Conservation (phyloP, 2,797 vertebrate species). For the Sebastes oblongus region DNA sequence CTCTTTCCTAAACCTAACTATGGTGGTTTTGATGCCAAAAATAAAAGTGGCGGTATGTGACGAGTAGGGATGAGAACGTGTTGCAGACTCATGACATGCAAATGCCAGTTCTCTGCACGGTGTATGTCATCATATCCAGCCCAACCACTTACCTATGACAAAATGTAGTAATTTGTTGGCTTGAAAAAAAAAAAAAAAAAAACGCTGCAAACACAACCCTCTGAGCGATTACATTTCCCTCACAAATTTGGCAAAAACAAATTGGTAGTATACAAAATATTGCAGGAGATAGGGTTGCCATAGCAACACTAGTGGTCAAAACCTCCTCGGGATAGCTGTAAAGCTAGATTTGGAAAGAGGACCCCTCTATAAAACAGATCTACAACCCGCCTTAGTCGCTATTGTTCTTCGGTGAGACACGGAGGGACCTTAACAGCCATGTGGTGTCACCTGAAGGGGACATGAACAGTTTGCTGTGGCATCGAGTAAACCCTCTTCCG, state of each 20-base stretch:
- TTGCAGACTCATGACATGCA: not conserved
- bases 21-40: not conserved
- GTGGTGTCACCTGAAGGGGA: slow-evolving; percentile 20
- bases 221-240: not conserved
- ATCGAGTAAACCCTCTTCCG: not conserved
- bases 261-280: not conserved
- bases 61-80: too few relatives aligned
- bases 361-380: not conserved
- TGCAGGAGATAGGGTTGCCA: not conserved
- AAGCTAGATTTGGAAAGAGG: not conserved
- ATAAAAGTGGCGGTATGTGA: too few relatives aligned
- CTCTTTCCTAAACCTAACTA: too few relatives aligned
- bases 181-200: too few relatives aligned
- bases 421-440: not conserved
- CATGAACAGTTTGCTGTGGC: not conserved
- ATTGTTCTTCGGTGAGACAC: not conserved
- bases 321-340: not conserved
- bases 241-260: not conserved
- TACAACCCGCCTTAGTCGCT: not conserved
- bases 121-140: not conserved
- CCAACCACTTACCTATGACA: not conserved
- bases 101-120: not conserved
- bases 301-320: not conserved
- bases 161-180: not conserved
- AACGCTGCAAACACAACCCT: not conserved